These are phyloP conservation scores for Tragelaphus scriptus DNA, from an alignment of 2,113 vertebrate genomes.

Conservation along the genomic window DNA sequence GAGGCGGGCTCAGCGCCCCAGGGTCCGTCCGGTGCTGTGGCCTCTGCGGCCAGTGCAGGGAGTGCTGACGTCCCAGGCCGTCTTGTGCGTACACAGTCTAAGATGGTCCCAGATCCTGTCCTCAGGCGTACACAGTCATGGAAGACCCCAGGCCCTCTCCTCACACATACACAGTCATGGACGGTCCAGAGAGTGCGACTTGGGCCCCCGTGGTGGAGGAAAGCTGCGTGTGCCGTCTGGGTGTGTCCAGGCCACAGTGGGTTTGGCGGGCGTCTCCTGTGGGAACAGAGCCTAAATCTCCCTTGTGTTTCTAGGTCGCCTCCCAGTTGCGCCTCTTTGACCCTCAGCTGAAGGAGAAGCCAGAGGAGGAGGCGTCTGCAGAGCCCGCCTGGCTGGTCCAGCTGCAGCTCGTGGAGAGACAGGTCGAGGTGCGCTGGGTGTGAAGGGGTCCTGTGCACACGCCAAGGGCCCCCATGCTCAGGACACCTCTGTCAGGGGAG, in stretches of 20 bases:
- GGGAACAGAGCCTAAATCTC: background rate
- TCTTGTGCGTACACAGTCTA: accelerated
- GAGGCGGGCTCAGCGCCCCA: background rate
- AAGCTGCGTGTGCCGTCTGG: accelerated
- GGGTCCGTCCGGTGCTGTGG: background rate
- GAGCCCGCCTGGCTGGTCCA: constrained; percentile 90
- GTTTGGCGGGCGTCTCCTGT: accelerated
- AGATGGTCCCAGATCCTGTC: no score
- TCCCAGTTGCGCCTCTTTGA: constrained; percentile 93
- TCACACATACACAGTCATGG: accelerated
- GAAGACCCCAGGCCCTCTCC: background rate
- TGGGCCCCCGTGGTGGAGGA: accelerated
- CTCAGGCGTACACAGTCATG: no score
- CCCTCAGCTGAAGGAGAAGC: constrained; percentile 94
- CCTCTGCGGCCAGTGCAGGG: background rate
- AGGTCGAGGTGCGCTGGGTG: constrained; percentile 84
- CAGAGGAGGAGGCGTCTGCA: constrained; percentile 91
- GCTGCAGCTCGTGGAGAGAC: constrained; percentile 85
- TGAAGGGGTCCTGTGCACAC: no score
- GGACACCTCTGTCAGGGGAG: no score
- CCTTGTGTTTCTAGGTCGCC: constrained; percentile 82
- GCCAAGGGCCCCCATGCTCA: no score
- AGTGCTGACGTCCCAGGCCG: background rate
- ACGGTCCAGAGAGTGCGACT: accelerated
- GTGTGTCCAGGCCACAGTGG: accelerated